phyloP scores from a whole-genome alignment of 1,140 invertebrate species.

The Brachionus sp. region DNA sequence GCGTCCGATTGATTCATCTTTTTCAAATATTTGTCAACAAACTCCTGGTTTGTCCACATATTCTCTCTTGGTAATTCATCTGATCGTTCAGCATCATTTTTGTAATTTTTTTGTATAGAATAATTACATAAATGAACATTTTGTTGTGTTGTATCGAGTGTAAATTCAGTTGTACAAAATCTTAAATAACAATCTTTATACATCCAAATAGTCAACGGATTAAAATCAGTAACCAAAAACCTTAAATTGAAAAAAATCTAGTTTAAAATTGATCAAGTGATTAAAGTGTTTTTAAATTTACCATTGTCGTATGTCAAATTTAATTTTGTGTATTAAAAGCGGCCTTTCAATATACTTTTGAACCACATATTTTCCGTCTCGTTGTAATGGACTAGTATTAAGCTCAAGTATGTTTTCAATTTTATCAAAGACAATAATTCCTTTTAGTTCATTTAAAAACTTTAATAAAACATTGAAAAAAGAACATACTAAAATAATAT shows the following conservation, averaged over 20 bases:
- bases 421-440: slow-evolving; percentile 79
- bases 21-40: slow-evolving; percentile 56
- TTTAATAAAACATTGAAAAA: background rate
- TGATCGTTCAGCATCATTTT: slow-evolving; percentile 71
- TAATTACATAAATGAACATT: slow-evolving; percentile 88
- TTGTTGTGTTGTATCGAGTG: slow-evolving; percentile 74
- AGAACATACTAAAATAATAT: no score
- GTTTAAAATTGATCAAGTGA: slow-evolving; percentile 39
- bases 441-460: slow-evolving; percentile 54
- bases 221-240: slow-evolving; percentile 83
- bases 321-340: slow-evolving; percentile 79
- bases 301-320: slow-evolving; percentile 76
- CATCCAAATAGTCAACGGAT: slow-evolving; percentile 86
- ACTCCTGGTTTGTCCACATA: slow-evolving; percentile 76
- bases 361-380: slow-evolving; percentile 78
- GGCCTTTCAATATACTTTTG: slow-evolving; percentile 82
- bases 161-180: slow-evolving; percentile 86
- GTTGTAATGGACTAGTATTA: slow-evolving; percentile 47
- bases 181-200: slow-evolving; percentile 80
- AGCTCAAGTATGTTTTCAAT: slow-evolving; percentile 73
- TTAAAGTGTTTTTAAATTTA: slow-evolving; percentile 28
- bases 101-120: slow-evolving; percentile 84
- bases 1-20: slow-evolving; percentile 51
- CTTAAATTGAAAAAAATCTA: slow-evolving; percentile 71
- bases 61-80: slow-evolving; percentile 71